Percentiles rank a stretch among this genome's conserved stretches.
These are phyloP conservation scores for Anorthoa munda DNA, from an alignment of 2,888 invertebrate species.

Conservation along the genomic window DNA sequence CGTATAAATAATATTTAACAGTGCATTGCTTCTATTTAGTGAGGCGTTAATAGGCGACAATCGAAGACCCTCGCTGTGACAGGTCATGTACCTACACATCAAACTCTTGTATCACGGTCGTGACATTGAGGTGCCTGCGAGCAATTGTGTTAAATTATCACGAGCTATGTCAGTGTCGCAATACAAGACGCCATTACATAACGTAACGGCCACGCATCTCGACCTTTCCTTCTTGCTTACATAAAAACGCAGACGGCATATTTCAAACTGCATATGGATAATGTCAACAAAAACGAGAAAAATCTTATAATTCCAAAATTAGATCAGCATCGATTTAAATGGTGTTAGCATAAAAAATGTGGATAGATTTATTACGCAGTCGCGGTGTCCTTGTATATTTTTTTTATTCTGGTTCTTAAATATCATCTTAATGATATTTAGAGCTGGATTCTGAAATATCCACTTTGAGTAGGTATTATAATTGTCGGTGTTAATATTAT, in stretches of 20 bases:
- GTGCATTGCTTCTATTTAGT: slow-evolving; percentile 63
- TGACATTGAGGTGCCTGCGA: slow-evolving; percentile 83
- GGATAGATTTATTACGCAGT: slow-evolving; percentile 45
- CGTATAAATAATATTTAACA: slow-evolving; percentile 65
- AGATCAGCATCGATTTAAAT: slow-evolving; percentile 37
- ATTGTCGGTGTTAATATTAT: background rate
- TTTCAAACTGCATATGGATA: slow-evolving; percentile 59
- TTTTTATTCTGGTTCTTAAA: slow-evolving; percentile 36
- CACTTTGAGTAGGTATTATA: slow-evolving; percentile 1
- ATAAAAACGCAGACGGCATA: slow-evolving; percentile 64
- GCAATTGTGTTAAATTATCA: slow-evolving; percentile 76
- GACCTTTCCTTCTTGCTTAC: slow-evolving; percentile 75
- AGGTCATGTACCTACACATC: slow-evolving; percentile 79
- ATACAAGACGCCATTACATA: slow-evolving; percentile 77
- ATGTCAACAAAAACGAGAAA: slow-evolving; percentile 62
- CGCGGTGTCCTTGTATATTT: slow-evolving; percentile 31
- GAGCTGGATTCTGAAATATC: slow-evolving; percentile 21
- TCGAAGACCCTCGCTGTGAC: slow-evolving; percentile 72
- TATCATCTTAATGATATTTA: slow-evolving; percentile 11
- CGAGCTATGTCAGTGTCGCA: slow-evolving; percentile 71
- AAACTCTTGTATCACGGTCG: slow-evolving; percentile 79
- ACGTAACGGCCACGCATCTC: slow-evolving; percentile 67
- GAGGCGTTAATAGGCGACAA: slow-evolving; percentile 68
- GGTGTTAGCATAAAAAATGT: slow-evolving; percentile 50
- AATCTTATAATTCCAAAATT: slow-evolving; percentile 42